Conservation (phyloP, 1,140 invertebrate species). For the Watersipora subatra region DNA sequence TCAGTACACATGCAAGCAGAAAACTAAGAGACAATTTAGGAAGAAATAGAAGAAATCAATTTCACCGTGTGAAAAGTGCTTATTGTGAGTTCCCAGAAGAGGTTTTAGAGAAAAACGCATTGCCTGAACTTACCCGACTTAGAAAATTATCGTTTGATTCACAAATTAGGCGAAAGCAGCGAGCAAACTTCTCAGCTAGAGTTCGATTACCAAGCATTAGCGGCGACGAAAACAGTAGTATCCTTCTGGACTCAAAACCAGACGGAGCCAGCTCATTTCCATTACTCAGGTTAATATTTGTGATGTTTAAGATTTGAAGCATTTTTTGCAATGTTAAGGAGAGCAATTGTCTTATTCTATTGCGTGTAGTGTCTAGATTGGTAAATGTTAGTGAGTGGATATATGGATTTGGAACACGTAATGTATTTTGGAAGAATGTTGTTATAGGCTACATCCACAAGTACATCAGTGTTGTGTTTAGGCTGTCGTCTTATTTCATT, state of each 20-base stretch:
- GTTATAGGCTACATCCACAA: too few relatives aligned
- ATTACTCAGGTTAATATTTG: too few relatives aligned
- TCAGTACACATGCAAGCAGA: constrained; percentile 30
- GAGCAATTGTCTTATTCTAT: too few relatives aligned
- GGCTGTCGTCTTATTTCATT: too few relatives aligned
- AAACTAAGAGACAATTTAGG: constrained; percentile 23
- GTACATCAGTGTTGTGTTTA: too few relatives aligned
- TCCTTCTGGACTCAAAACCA: neutral
- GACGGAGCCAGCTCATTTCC: too few relatives aligned
- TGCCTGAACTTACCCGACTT: neutral
- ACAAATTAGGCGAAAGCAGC: neutral
- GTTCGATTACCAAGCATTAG: neutral
- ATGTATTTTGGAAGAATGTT: too few relatives aligned
- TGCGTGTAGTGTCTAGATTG: too few relatives aligned
- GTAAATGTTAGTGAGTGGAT: too few relatives aligned
- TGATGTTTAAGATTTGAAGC: neutral
- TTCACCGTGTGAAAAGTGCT: constrained; percentile 24
- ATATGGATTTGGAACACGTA: too few relatives aligned
- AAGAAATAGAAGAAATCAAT: constrained; percentile 20
- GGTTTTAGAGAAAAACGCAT: constrained; percentile 11
- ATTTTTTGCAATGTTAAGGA: too few relatives aligned
- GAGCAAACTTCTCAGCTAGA: too few relatives aligned
- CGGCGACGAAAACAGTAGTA: neutral
- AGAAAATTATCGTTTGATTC: neutral
- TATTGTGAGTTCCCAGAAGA: constrained; percentile 21